These are phyloP conservation scores for Trematomus loennbergii DNA, from an alignment of 2,113 vertebrate genomes.

Conservation along the genomic window DNA sequence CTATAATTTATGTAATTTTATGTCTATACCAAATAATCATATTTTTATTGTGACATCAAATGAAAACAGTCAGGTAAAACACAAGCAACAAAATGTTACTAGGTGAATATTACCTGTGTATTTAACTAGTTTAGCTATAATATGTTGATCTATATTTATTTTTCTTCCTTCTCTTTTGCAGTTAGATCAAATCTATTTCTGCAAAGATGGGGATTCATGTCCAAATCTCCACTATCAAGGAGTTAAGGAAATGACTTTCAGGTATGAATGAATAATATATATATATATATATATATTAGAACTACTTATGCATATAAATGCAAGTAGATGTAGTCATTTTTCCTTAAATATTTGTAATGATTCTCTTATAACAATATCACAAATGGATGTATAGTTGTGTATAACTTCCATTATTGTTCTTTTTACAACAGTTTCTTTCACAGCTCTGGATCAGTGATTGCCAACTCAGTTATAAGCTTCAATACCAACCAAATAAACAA, in stretches of 20 bases:
- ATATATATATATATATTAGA: too few species aligned
- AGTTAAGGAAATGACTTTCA: constrained; percentile 55
- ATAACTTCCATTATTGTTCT: background rate
- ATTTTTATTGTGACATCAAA: too few species aligned
- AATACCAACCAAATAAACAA: background rate
- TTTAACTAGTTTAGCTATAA: background rate
- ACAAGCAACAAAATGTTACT: too few species aligned
- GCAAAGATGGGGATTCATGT: fast-evolving
- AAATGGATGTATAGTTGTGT: background rate
- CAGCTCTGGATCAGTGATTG: constrained; percentile 68
- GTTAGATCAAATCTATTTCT: constrained; percentile 34
- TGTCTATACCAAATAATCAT: too few species aligned
- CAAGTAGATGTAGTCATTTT: background rate
- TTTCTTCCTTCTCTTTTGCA: constrained; percentile 29
- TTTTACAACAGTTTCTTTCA: constrained; percentile 3
- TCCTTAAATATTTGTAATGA: background rate
- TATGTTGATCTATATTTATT: background rate
- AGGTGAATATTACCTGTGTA: background rate
- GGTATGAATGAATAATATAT: constrained; percentile 42
- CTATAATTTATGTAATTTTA: too few species aligned
- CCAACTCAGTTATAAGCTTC: constrained; percentile 53
- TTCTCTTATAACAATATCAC: background rate
- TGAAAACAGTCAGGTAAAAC: too few species aligned
- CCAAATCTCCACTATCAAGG: constrained; percentile 14
- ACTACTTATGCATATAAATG: background rate